Conservation (phyloP, 2,888 invertebrate species). For the Invenusta paracnida region DNA sequence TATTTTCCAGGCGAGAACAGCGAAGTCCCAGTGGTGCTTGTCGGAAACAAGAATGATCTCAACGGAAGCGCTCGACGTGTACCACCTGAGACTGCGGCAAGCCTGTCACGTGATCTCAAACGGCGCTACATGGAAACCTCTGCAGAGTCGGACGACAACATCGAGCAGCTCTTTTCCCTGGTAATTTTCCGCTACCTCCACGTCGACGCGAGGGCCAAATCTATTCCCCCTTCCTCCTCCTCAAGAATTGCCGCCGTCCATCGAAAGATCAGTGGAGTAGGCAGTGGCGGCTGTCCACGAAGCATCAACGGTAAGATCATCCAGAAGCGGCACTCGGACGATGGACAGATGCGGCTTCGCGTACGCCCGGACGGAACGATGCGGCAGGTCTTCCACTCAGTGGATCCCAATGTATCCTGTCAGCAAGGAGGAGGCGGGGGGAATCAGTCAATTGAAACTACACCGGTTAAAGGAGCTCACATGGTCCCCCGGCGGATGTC, state of each 20-base stretch:
- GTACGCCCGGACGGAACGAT: neutral
- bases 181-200: conserved; percentile 5
- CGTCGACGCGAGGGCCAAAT: conserved; percentile 7
- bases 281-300: neutral
- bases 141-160: neutral
- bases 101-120: neutral
- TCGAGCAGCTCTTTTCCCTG: neutral
- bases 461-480: neutral
- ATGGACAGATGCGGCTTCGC: neutral
- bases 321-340: conserved; percentile 3
- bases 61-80: neutral
- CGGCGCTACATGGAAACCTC: neutral
- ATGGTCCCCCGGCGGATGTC: neutral
- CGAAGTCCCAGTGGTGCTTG: neutral
- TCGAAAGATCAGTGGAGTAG: neutral
- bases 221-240: neutral
- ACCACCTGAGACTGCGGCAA: conserved; percentile 8
- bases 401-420: neutral
- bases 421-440: neutral
- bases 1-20: neutral
- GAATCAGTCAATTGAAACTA: too few relatives aligned
- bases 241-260: too few relatives aligned
- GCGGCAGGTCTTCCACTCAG: neutral
- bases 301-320: neutral
- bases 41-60: conserved; percentile 27